Conservation (phyloP, 2,113 vertebrate genomes). For the Anoura caudifer region DNA sequence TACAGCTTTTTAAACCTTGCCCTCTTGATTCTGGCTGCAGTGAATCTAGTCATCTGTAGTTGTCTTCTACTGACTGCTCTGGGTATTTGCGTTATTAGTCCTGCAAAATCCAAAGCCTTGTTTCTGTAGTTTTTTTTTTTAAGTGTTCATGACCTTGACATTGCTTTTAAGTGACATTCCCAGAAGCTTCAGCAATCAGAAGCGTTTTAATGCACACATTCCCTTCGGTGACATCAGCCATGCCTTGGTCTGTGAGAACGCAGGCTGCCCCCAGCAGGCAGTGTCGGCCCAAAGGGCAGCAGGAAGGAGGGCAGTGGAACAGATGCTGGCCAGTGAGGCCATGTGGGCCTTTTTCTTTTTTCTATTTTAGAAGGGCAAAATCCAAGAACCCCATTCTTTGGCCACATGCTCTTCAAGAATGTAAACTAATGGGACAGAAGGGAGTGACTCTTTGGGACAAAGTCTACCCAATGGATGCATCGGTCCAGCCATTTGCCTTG, state of each 20-base stretch:
- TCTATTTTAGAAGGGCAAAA: neutral
- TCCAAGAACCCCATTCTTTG: neutral
- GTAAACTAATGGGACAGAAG: slow-evolving; percentile 28
- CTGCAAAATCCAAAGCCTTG: neutral
- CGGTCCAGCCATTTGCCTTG: neutral
- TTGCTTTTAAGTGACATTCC: neutral
- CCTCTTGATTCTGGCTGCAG: neutral
- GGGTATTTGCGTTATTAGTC: neutral
- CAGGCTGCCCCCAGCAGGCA: rapidly evolving
- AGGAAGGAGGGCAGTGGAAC: neutral
- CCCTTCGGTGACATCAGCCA: neutral
- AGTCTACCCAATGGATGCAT: neutral
- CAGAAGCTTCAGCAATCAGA: neutral
- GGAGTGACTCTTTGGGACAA: neutral
- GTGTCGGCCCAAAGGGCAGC: rapidly evolving
- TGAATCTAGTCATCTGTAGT: neutral
- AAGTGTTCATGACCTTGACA: neutral
- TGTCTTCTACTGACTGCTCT: neutral
- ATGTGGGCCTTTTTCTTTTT: neutral
- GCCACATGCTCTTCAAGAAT: neutral
- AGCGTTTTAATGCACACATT: neutral
- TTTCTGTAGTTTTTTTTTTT: neutral
- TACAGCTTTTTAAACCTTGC: neutral
- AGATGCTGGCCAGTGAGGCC: rapidly evolving
- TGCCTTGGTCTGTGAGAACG: neutral